Conservation (phyloP, 2,113 vertebrate species). For the Oxyruncus cristatus region DNA sequence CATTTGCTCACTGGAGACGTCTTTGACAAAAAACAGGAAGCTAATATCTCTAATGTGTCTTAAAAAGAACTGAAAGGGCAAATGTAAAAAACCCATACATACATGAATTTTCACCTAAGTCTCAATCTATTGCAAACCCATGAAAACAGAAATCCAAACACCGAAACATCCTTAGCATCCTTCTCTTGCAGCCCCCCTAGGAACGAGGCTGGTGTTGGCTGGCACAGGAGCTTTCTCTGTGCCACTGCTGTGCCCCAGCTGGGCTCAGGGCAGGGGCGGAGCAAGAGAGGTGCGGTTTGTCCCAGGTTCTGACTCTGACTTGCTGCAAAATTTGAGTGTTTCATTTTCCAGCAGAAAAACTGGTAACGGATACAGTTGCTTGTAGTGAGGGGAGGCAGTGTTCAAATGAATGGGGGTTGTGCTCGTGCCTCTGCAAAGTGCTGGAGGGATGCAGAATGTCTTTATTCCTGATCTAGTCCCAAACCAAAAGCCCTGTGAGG, state of each 20-base stretch:
- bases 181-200: background rate
- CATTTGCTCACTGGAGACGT: background rate
- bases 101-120: background rate
- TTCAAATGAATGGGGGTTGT: background rate
- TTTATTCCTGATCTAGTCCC: background rate
- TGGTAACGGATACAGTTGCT: background rate
- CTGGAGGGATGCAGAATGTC: background rate
- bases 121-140: background rate
- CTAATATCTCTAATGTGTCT: background rate
- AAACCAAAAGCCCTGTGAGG: background rate
- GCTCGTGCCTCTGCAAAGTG: background rate
- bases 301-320: background rate
- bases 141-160: background rate
- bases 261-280: background rate
- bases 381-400: background rate
- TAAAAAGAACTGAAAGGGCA: background rate
- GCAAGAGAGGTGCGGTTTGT: accelerated
- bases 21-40: background rate
- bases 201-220: background rate
- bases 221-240: accelerated
- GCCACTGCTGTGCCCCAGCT: accelerated
- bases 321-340: background rate
- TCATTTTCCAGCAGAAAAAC: background rate
- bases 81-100: background rate
- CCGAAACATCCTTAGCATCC: background rate